These are phyloP conservation scores for Pseudoatta argentina DNA, from an alignment of 1,140 invertebrate genomes.

Conservation along the genomic window DNA sequence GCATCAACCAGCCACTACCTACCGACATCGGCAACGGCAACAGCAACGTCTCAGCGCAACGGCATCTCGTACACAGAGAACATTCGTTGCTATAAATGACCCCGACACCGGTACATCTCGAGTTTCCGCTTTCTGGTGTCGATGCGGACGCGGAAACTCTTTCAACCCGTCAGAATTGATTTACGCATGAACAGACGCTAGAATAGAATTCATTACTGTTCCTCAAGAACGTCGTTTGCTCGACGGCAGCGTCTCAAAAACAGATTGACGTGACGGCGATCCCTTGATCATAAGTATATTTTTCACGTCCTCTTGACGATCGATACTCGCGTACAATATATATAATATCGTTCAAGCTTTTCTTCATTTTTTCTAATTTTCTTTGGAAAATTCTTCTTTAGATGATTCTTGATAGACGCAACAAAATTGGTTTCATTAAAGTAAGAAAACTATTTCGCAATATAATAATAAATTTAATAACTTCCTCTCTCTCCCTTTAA, in stretches of 20 bases:
- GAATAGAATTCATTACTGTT: slow-evolving; percentile 54
- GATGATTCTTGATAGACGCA: background rate
- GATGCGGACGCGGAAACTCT: slow-evolving; percentile 62
- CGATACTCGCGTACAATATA: background rate
- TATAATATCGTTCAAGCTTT: background rate
- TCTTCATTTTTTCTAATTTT: background rate
- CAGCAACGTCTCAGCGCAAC: slow-evolving; percentile 34
- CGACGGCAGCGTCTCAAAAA: slow-evolving; percentile 8
- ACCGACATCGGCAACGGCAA: slow-evolving; percentile 55
- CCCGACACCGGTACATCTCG: slow-evolving; percentile 50
- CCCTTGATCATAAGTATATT: background rate
- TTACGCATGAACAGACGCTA: slow-evolving; percentile 53
- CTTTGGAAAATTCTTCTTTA: background rate
- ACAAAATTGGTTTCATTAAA: background rate
- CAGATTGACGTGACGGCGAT: background rate
- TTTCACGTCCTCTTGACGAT: background rate
- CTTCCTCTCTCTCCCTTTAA: background rate
- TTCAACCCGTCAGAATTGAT: slow-evolving; percentile 68
- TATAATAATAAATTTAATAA: background rate
- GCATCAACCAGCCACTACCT: slow-evolving; percentile 34
- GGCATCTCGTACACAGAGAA: slow-evolving; percentile 25
- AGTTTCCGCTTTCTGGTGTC: slow-evolving; percentile 57
- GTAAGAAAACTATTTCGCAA: background rate
- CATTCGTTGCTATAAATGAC: slow-evolving; percentile 52
- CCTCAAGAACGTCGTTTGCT: slow-evolving; percentile 20